Evolutionary conservation across 2,888 invertebrate species (phyloP), one percentile per base, ranked within the genome.

Genomic region (Eumerus sabulonum): DNA sequence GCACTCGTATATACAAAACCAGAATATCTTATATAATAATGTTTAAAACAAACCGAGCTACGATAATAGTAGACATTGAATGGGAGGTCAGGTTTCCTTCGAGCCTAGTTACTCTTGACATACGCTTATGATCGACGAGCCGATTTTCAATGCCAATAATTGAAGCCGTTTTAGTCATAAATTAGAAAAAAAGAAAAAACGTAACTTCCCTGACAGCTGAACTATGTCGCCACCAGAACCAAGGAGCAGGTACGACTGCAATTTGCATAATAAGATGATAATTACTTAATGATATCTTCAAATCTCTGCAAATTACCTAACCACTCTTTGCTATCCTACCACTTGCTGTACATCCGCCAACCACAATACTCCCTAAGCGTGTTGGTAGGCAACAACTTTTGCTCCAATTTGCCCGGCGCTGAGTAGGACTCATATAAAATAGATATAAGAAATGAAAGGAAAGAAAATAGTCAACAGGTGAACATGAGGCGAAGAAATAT

Each of bases 201-300:
- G 27, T 7, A 2, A 27, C 27, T 7, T 2, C 2, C 7, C 27
- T 7, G 7, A 7, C 27, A 27, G 7, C 27, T 27, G 27, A 27
- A 27, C 7, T 27, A 60, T 60, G 40, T 54, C 53, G 12, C 42
- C 12, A 12, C 19, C 18, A 48, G 35, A 14, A 17, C 4, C n/a
- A 36, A 63, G 48, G 12, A 60, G 17, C 70, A 66, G 62, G 18
- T 62, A 45, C 68, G 57, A 62, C 40, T 68, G 57, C 53, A 67
- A 77, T 73, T 73, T 72, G 48, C 63, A 67, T 68, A 77, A 67
- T 77, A 67, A 73, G 77, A 73, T 68, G 67, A 77, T 77, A 77
- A 73, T 77, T 77, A 73, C 77, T 77, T 77, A 77, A 77, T 77
- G 77, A 73, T 77, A 77, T 77, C 73, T 77, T 77, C 67, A 67